Conservation (phyloP, 2,888 invertebrate species). For the Mycalesis mineus region DNA sequence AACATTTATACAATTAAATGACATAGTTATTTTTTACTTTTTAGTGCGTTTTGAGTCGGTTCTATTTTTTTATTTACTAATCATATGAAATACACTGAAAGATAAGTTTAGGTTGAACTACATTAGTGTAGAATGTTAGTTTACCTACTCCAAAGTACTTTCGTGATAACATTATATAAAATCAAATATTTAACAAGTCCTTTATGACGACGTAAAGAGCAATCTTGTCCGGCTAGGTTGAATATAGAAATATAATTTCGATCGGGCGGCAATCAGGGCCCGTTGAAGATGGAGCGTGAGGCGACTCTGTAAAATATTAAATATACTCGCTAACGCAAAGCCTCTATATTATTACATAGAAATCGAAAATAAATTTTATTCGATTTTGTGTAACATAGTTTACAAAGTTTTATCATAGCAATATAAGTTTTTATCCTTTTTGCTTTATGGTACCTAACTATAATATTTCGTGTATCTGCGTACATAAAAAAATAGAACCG, state of each 20-base stretch:
- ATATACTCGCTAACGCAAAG: constrained; percentile 43
- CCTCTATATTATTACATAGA: constrained; percentile 22
- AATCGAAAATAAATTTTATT: constrained; percentile 8
- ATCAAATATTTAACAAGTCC: constrained; percentile 39
- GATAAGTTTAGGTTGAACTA: too few relatives aligned
- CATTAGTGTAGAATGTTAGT: too few relatives aligned
- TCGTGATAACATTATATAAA: constrained; percentile 34
- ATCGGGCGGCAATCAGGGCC: constrained; percentile 76
- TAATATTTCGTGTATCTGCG: too few relatives aligned
- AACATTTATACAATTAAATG: too few relatives aligned
- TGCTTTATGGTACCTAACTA: too few relatives aligned
- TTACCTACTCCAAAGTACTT: constrained; percentile 5
- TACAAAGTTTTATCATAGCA: too few relatives aligned
- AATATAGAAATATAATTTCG: constrained; percentile 78
- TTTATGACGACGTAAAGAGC: constrained; percentile 42
- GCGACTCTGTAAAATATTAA: constrained; percentile 71
- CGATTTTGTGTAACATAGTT: neutral
- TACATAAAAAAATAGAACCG: too few relatives aligned
- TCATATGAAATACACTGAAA: too few relatives aligned
- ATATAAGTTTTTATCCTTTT: too few relatives aligned
- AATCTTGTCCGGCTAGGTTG: constrained; percentile 70
- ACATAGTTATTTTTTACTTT: too few relatives aligned
- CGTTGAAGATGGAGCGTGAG: constrained; percentile 77
- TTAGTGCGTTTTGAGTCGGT: too few relatives aligned
- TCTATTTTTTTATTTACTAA: too few relatives aligned